Evolutionary conservation across 2,888 invertebrate genomes (phyloP), one percentile per base, ranked within the genome.

Genomic region (Sinhomidia bicolor): DNA sequence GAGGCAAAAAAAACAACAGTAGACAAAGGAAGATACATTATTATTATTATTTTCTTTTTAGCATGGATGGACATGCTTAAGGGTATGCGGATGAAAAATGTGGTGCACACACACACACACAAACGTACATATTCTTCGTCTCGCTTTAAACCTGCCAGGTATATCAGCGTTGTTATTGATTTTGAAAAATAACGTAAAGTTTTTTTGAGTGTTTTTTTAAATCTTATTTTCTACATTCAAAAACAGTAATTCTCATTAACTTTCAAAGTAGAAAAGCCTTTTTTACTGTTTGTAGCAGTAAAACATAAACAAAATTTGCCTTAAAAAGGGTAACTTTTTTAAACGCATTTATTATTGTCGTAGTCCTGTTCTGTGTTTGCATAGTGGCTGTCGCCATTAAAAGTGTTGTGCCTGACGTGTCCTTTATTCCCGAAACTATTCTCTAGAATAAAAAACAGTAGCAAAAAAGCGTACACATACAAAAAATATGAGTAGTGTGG

Each of bases 21-120:
- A 47, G 47, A 14, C n/a, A 60, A 10, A 26, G 26, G 1, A 14
- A 29, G n/a, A 62, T 62, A 10, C 68, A 12, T 68, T 5, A 0
- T n/a, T n/a, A 29, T 62, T 57, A 26, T 12, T 14, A 12, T n/a
- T 17, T 32, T 10, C 14, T 12, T 14, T 29, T 62, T 4, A 54
- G 12, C n/a, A 17, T n/a, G 51, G n/a, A 51, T 51, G 36, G 29
- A 71, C 41, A 17, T 3, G 41, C 20, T 71, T 14, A 1, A 36
- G 68, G 36, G 62, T 14, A 62, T 62, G 62, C 62, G 62, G 62
- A 62, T 5, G 29, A 62, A 62, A n/a, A 62, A 62, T 62, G 29
- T 62, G 29, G 26, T 10, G 9, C 62, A 62, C 20, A 12, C 12
- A n/a, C n/a, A n/a, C n/a, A n/a, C n/a, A n/a, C n/a, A n/a, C n/a